Percentiles rank a stretch among this genome's conserved stretches.
Conservation (phyloP, 37 sponge, comb jelly and placozoan species). For the Sycon ciliatum region DNA sequence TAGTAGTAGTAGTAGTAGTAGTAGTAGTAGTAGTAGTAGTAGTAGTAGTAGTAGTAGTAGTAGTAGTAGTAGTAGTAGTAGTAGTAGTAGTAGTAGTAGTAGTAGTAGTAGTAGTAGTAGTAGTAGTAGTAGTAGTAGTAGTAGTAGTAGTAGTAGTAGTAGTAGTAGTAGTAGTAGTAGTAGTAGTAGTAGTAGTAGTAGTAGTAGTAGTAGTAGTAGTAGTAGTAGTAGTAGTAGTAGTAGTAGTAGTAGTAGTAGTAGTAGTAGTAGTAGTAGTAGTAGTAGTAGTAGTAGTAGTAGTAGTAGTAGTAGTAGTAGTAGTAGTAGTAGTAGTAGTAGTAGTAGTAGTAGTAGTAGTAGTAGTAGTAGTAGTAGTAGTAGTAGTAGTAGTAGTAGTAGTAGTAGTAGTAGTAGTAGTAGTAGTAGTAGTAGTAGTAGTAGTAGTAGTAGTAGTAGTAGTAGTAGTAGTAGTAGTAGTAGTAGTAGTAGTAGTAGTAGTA, state of each 20-base stretch:
- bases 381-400: conserved; percentile 2
- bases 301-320: conserved; percentile 6
- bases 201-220: conserved; percentile 8
- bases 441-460: not conserved
- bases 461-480: conserved; percentile 1
- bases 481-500: not conserved
- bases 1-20: conserved; percentile 6
- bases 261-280: conserved; percentile 8
- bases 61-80: not conserved
- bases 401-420: conserved; percentile 8
- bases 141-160: conserved; percentile 8
- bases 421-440: conserved; percentile 6
- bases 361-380: not conserved
- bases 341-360: conserved; percentile 2
- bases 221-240: not conserved
- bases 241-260: conserved; percentile 2
- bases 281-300: conserved; percentile 8
- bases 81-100: not conserved
- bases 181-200: conserved; percentile 6
- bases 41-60: conserved; percentile 8
- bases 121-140: not conserved
- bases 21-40: not conserved
- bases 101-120: not conserved
- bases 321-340: conserved; percentile 8
- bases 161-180: conserved; percentile 8